Evolutionary conservation across 2,888 invertebrate genomes (phyloP), one percentile per base, ranked within the genome.

Genomic region (Drosophila phalerata): DNA sequence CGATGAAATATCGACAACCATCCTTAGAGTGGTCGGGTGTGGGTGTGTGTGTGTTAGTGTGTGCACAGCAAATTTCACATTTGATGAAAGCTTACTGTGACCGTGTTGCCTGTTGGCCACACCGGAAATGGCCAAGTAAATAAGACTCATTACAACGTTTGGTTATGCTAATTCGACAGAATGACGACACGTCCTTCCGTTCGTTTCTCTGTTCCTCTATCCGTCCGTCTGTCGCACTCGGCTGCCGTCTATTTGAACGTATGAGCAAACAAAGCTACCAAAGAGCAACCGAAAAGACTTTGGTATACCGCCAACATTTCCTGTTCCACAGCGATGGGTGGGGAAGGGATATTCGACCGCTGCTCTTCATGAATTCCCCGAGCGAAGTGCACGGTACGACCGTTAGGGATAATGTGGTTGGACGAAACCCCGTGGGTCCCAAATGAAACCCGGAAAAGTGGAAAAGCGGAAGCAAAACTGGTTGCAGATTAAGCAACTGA

Each of bases 111-210:
- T 61, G 45, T 61, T 30, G 37, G 60, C 74, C 85, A 37, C 73
- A 81, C 81, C 81, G 85, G 87, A 88, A 86, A 85, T 88, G 84
- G 79, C 72, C 88, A 88, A 88, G 85, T 85, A 85, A 88, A 85
- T 86, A 84, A 71, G 85, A 84, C 88, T 81, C 87, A 85, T 88
- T 88, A 86, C 87, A 73, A 68, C 85, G 68, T 86, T 85, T 81
- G 79, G 81, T 68, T 88, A 85, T 88, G 85, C 85, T 85, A 86
- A 85, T 85, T 88, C 87, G 60, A 55, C 49, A 57, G 65, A 51
- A 47, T 47, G 47, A 58, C 55, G 43, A 15, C 25, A 48, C 38
- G 49, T 48, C 45, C 45, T 37, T 34, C 43, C 45, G 57, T 40
- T 43, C 25, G 38, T 30, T 30, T 9, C 30, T 42, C 61, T 15